Evolutionary conservation across 2,113 vertebrate genomes (phyloP).

Genomic region (Australoheros scitulus): DNA sequence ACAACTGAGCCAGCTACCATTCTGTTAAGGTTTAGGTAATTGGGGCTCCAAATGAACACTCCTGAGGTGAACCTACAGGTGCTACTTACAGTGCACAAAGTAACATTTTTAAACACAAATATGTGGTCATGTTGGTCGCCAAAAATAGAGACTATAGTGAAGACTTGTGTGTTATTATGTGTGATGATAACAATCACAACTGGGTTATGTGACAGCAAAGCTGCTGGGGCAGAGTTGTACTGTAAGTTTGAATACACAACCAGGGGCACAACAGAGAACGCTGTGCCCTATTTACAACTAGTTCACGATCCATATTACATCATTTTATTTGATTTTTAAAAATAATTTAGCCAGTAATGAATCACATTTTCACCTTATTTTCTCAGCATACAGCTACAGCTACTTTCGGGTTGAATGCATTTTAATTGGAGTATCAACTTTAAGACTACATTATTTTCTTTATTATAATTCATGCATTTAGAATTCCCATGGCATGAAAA

Average conservation of each 20-base stretch:
- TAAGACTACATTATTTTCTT: too few species aligned
- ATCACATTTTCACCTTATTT: too few species aligned
- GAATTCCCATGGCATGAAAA: not conserved
- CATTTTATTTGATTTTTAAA: rapidly evolving
- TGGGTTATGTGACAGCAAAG: not conserved
- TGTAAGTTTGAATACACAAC: not conserved
- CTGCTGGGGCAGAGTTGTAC: not conserved
- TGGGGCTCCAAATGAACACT: too few species aligned
- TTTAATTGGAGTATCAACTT: too few species aligned
- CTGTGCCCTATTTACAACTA: not conserved
- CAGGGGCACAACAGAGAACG: not conserved
- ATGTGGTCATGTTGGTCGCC: not conserved
- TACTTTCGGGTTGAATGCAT: too few species aligned
- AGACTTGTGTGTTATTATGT: not conserved
- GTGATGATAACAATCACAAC: not conserved
- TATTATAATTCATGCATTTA: too few species aligned
- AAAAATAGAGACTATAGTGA: not conserved
- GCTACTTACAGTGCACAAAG: not conserved
- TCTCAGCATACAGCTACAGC: too few species aligned
- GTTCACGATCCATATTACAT: not conserved
- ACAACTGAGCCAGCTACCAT: too few species aligned
- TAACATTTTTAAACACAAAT: not conserved
- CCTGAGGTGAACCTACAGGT: too few species aligned
- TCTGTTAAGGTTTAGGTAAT: too few species aligned
- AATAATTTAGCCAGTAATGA: too few species aligned